Evolutionary conservation across 2,797 vertebrate species (phyloP).

Genomic region (Acipenser transmontanus): DNA sequence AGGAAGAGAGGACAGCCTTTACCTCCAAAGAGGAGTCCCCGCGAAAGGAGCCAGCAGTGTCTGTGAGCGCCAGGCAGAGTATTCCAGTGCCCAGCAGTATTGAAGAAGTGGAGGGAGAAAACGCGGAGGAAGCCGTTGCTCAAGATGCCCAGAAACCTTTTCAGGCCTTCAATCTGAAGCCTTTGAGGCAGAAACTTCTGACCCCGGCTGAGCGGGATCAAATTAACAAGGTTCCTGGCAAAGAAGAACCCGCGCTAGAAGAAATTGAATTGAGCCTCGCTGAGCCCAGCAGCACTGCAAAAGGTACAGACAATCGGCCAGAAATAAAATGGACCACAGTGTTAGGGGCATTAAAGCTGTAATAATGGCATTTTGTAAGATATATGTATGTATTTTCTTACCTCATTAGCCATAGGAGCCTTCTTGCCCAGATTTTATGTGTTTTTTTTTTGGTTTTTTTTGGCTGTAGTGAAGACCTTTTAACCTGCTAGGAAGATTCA

Average conservation of each 20-base stretch:
- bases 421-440: too few relatives aligned
- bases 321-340: too few relatives aligned
- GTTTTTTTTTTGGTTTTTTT: too few relatives aligned
- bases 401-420: too few relatives aligned
- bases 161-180: slow-evolving; percentile 91
- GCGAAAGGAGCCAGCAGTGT: slow-evolving; percentile 37
- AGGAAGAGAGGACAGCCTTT: slow-evolving; percentile 83
- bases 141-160: slow-evolving; percentile 61
- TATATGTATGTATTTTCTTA: too few relatives aligned
- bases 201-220: slow-evolving; percentile 70
- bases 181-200: slow-evolving; percentile 81
- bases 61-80: slow-evolving; percentile 17
- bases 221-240: slow-evolving; percentile 54
- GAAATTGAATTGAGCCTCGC: slow-evolving; percentile 40
- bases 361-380: too few relatives aligned
- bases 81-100: slow-evolving; percentile 48
- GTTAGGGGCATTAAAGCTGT: too few relatives aligned
- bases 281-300: not conserved
- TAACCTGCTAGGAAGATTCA: too few relatives aligned
- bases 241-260: slow-evolving; percentile 43
- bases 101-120: slow-evolving; percentile 42
- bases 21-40: slow-evolving; percentile 55
- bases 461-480: too few relatives aligned
- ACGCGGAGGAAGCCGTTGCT: slow-evolving; percentile 24
- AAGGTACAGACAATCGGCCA: slow-evolving; percentile 12